A percentile compares a stretch with the other conserved stretches of the same genome.
Evolutionary conservation across 2,797 vertebrate genomes (phyloP).

Genomic region (Macrochelys suwanniensis): DNA sequence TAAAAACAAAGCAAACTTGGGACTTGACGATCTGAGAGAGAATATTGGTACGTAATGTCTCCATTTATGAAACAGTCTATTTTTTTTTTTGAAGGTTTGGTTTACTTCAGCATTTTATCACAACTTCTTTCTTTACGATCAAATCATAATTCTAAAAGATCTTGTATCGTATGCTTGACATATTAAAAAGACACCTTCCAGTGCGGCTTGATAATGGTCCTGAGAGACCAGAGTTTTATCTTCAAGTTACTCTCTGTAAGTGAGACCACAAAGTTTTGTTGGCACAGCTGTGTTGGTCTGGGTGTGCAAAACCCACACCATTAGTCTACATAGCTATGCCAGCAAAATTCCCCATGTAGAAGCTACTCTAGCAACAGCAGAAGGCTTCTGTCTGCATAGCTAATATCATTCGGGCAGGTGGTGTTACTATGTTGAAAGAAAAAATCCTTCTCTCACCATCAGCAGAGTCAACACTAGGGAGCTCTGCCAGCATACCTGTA

Average conservation of each 20-base stretch:
- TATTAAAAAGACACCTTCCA: not conserved
- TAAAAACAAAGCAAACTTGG: conserved; percentile 53
- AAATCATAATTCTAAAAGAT: not conserved
- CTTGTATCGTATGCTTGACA: not conserved
- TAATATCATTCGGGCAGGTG: no score
- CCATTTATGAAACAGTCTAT: not conserved
- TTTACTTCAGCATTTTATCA: not conserved
- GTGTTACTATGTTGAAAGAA: not conserved
- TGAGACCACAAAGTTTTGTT: no score
- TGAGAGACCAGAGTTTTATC: not conserved
- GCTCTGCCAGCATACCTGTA: no score
- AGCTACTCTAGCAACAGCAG: no score
- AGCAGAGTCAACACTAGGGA: no score
- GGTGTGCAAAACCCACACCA: no score
- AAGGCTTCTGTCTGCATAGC: no score
- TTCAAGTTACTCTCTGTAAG: not conserved
- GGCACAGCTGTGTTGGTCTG: no score
- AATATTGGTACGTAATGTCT: not conserved
- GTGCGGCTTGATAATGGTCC: not conserved
- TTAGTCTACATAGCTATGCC: no score
- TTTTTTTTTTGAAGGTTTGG: not conserved
- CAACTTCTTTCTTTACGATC: not conserved
- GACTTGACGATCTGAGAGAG: conserved; percentile 4
- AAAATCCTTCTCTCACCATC: not conserved
- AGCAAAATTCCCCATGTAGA: no score